Evolutionary conservation across 2,888 invertebrate species (phyloP).

Genomic region (Thymelicus lineola): DNA sequence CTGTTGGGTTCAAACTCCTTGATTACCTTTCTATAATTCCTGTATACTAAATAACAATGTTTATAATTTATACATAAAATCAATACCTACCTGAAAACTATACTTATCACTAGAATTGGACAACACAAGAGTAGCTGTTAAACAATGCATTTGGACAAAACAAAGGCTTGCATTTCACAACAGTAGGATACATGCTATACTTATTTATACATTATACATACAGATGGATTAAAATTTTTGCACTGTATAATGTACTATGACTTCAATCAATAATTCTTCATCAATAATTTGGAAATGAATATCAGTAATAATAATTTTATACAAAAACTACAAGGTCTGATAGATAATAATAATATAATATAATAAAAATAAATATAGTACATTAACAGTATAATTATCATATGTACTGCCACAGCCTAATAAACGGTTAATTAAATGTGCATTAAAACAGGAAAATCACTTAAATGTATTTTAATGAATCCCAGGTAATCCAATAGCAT

Average conservation of each 20-base stretch:
- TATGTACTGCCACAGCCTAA: neutral
- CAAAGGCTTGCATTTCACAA: conserved; percentile 57
- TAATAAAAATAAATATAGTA: neutral
- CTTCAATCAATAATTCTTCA: too few relatives aligned
- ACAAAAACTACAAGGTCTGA: too few relatives aligned
- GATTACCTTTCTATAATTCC: too few relatives aligned
- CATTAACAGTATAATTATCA: neutral
- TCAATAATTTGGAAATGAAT: neutral
- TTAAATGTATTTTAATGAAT: too few relatives aligned
- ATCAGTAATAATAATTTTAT: too few relatives aligned
- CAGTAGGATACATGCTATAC: conserved; percentile 44
- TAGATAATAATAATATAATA: too few relatives aligned
- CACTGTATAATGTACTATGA: neutral
- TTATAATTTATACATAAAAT: neutral
- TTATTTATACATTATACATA: conserved; percentile 13
- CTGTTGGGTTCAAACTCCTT: too few relatives aligned
- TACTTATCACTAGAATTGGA: conserved; percentile 21
- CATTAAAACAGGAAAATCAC: neutral
- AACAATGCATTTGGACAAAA: conserved; percentile 65
- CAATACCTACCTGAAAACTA: conserved; percentile 20
- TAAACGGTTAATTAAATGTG: neutral
- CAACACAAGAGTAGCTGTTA: conserved; percentile 48
- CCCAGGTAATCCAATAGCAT: too few relatives aligned
- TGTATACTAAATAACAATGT: too few relatives aligned
- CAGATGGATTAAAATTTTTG: neutral